Evolutionary conservation across 64 coral and sea anemone species (phyloP), one percentile per base, ranked within the genome.

Genomic region (Cladopsammia gracilis): DNA sequence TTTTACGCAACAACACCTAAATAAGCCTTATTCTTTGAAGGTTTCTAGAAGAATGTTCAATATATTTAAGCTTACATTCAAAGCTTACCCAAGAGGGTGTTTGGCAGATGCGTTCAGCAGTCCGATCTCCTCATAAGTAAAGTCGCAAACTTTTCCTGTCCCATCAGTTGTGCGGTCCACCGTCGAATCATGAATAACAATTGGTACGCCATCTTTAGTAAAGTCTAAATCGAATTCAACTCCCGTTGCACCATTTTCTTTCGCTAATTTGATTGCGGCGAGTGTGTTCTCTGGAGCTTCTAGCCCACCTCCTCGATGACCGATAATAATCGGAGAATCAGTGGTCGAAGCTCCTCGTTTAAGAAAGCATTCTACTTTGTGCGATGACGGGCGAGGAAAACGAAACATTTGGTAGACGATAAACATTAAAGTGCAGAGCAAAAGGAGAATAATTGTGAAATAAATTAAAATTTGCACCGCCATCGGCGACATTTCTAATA

Each of bases 151-250:
- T 85, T 90, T 94, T 7, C 96, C 96, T 7, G 52, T 78, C 26
- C 96, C 96, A 94, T 97, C 96, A 60, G 96, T 97, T n/a, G 92
- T 97, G 58, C 96, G 79, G 44, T 97, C 96, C 13, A 97, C 96
- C 48, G 82, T 97, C 3, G 77, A 78, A 43, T 97, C 96, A 87
- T 97, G 96, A 97, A 97, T 97, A 88, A 97, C 91, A 86, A 97
- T 92, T 65, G 92, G 96, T 7, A 94, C 76, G 60, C 96, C 96
- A 91, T 97, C 96, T 94, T 94, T 88, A 10, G 96, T 94, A 89
- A 97, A 93, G 60, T 97, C 96, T 61, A 97, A 97, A 67, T 97
- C 96, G 78, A 97, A 97, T 58, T 97, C 96, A n/a, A 97, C 96
- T 7, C 71, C 96, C 10, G 53, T 54, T 48, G 92, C 93, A 43